These are phyloP conservation scores for Aphelocoma californica DNA, from an alignment of 2,797 vertebrate species.

Conservation along the genomic window DNA sequence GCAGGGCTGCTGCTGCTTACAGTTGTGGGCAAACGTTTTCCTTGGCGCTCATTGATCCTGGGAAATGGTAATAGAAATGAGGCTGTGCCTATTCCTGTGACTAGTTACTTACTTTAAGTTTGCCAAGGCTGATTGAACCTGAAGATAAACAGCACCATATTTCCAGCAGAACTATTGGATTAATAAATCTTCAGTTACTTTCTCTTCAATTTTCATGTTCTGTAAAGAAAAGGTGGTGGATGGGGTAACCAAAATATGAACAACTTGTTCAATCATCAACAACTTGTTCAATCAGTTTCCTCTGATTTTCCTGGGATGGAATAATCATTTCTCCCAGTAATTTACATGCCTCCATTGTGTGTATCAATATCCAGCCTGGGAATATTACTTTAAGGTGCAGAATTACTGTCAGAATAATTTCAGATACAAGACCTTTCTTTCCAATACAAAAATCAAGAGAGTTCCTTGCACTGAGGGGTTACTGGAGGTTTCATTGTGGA, in stretches of 20 bases:
- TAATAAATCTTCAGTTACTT: neutral
- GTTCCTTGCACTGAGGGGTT: neutral
- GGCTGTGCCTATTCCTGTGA: neutral
- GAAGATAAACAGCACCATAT: neutral
- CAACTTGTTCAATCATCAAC: neutral
- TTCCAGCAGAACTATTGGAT: neutral
- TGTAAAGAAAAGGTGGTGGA: neutral
- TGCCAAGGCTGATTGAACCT: neutral
- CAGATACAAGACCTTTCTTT: neutral
- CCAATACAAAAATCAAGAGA: neutral
- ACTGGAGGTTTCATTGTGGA: neutral
- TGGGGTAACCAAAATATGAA: neutral
- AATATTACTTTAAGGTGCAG: neutral
- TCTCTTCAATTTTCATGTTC: neutral
- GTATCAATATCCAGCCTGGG: neutral
- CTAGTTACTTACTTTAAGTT: neutral
- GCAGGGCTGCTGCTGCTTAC: neutral
- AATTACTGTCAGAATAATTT: neutral
- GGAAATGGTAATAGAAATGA: neutral
- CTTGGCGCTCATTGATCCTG: neutral
- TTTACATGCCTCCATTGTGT: accelerated
- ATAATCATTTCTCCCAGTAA: neutral
- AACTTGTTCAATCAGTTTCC: neutral
- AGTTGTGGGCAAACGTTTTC: neutral
- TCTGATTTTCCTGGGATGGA: neutral